These are phyloP conservation scores for Ceyx cyanopectus DNA, from an alignment of 2,113 vertebrate genomes.

Conservation along the genomic window DNA sequence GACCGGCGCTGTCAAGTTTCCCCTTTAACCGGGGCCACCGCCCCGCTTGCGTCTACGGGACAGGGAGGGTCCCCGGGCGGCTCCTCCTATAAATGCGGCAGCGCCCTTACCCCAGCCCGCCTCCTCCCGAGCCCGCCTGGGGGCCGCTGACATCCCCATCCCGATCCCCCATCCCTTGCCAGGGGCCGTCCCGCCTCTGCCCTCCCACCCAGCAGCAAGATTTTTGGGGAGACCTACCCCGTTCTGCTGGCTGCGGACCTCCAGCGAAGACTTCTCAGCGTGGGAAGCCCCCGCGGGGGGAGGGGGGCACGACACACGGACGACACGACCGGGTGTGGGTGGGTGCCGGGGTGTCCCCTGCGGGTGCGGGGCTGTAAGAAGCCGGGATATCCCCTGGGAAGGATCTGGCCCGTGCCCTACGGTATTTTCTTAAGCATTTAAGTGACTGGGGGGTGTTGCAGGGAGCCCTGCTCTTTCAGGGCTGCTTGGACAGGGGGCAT, in stretches of 20 bases:
- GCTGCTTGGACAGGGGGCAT: background rate
- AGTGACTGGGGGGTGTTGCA: background rate
- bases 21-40: conserved; percentile 54
- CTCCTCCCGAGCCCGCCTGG: background rate
- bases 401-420: background rate
- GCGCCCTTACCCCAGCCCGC: background rate
- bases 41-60: conserved; percentile 51
- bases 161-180: background rate
- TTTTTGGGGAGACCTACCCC: too few species aligned
- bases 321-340: background rate
- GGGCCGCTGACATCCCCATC: background rate
- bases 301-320: background rate
- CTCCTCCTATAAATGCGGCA: conserved; percentile 38
- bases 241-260: too few species aligned
- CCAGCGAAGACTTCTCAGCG: background rate
- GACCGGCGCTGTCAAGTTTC: conserved; percentile 33
- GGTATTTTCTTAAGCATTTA: background rate
- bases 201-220: too few species aligned
- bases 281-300: background rate
- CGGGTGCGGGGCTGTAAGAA: background rate
- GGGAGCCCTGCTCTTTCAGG: too few species aligned
- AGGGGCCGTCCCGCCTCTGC: background rate
- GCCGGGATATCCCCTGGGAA: background rate
- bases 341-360: background rate
- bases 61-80: conserved; percentile 20